Base-by-base conservation (phyloP, 2,113 vertebrate genomes). In the Chaenocephalus aceratus region DNA sequence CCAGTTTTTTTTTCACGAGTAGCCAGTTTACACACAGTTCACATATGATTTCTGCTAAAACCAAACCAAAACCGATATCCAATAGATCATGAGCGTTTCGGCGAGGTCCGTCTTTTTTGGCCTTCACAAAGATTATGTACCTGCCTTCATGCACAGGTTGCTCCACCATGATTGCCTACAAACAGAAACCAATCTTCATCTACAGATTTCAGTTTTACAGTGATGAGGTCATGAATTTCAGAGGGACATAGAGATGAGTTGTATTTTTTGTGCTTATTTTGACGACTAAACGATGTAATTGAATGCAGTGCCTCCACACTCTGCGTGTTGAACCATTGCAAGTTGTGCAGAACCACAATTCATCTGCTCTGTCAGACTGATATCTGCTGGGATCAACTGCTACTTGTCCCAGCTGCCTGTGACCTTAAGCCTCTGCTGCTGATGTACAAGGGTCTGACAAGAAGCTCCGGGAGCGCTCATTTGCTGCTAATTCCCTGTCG, bases 401-500 rank as follows among this genome's bases (percentile, higher is more conserved):
- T 78, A 70, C 77, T 84, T 74, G 81, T 85, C 86, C 84, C 84
- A 63, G 63, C 61, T 60, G 86, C 78, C 72, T 71, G 21, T 86
- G 90, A 91, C 92, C 88, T 84, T 68, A 82, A 83, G 87, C 86
- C 58, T 72, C 77, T 57, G 41, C 36, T 6, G 23, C 52, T 91
- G 88, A 93, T 75, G 79, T 86, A 83, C 83, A 66, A 64, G 64
- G 82, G 61, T 79, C 72, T 91, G 92, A 93, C 92, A 90, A 67
- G 79, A 68, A 77, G 66, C 88, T 86, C 86, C 26, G 36, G 73
- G 71, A 79, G 86, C 82, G 81, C 86, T 88, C 86, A 85, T 90
- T 91, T 89, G 75, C 86, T 64, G 79, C 85, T 91, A 89, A 91
- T 91, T 91, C 85, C 88, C 78, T 79, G 86, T 85, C 59, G 51